phyloP scores from a whole-genome alignment of 2,888 invertebrate species.

The Helleia helle region DNA sequence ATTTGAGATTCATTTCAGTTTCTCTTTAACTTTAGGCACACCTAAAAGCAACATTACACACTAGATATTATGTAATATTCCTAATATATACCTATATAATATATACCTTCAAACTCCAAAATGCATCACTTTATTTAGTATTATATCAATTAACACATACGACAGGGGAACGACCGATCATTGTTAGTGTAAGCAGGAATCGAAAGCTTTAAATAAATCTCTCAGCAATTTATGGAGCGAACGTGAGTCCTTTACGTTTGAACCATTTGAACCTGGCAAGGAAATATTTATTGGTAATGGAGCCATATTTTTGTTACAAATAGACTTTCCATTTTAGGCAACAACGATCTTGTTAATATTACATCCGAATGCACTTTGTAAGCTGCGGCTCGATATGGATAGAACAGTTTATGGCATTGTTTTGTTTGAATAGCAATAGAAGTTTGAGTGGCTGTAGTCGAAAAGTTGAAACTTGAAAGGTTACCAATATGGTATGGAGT shows the following conservation, averaged over 20 bases:
- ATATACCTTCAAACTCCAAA: too few relatives aligned
- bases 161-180: constrained; percentile 1
- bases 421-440: too few relatives aligned
- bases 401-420: too few relatives aligned
- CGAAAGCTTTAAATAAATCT: constrained; percentile 12
- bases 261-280: neutral
- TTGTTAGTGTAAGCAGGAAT: constrained; percentile 9
- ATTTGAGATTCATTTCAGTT: too few relatives aligned
- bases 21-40: too few relatives aligned
- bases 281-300: constrained; percentile 6
- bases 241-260: constrained; percentile 2
- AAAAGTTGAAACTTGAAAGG: too few relatives aligned
- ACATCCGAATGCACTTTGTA: neutral
- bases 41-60: too few relatives aligned
- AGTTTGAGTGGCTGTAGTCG: too few relatives aligned
- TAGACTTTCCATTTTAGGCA: neutral
- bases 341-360: neutral
- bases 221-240: constrained; percentile 7
- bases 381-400: neutral
- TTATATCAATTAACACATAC: neutral
- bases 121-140: too few relatives aligned
- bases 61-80: too few relatives aligned
- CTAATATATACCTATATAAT: too few relatives aligned
- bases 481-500: too few relatives aligned
- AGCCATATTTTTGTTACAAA: neutral